phyloP scores from a whole-genome alignment of 1,140 invertebrate genomes.

The Matsumurasca onukii region DNA sequence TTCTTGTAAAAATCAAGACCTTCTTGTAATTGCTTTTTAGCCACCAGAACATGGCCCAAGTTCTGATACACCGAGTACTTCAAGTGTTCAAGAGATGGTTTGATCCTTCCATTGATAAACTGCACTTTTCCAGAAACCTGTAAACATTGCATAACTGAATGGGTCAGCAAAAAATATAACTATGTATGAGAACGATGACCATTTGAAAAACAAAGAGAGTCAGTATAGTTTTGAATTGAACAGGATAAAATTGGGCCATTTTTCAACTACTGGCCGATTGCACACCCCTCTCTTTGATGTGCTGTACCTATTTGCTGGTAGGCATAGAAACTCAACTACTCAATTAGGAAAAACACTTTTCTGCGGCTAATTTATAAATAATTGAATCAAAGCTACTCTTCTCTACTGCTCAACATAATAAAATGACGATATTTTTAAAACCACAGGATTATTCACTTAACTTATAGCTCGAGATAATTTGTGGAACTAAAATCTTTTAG shows the following conservation, averaged over 20 bases:
- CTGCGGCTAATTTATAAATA: no score
- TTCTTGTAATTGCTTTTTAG: constrained; percentile 36
- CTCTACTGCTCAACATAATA: no score
- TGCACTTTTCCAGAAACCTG: constrained; percentile 34
- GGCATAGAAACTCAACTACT: background rate
- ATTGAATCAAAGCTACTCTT: no score
- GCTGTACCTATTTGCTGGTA: background rate
- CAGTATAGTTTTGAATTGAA: background rate
- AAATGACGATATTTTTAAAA: background rate
- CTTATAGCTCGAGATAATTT: background rate
- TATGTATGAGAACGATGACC: background rate
- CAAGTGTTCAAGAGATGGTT: constrained; percentile 41
- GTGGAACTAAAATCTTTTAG: no score
- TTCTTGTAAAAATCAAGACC: constrained; percentile 41
- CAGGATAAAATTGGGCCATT: background rate
- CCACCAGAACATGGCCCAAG: constrained; percentile 40
- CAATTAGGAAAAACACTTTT: no score
- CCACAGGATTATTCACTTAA: background rate
- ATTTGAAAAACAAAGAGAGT: background rate
- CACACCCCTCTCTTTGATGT: background rate
- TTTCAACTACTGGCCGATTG: background rate
- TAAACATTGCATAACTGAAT: constrained; percentile 18
- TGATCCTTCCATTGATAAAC: constrained; percentile 33
- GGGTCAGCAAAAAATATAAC: background rate
- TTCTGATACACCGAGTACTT: constrained; percentile 43